Percentiles rank a stretch among this genome's conserved stretches.
phyloP scores from a whole-genome alignment of 2,113 vertebrate species.

The human region GRCh38 chr12:92272501-92273000 shows the following conservation, averaged over 20 bases:
- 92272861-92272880: background rate
- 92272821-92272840: background rate
- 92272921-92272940: background rate
- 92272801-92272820: background rate
- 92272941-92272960: background rate
- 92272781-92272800: background rate
- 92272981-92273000: background rate
- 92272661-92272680: background rate
- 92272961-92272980: background rate
- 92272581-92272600: background rate
- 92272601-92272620: background rate
- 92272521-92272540: background rate
- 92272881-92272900: background rate
- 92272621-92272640: slow-evolving; percentile 39
- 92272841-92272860: background rate
- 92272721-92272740: background rate
- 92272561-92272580: background rate
- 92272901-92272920: background rate
- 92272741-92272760: background rate
- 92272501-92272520: background rate
- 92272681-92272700: background rate
- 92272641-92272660: slow-evolving; percentile 39
- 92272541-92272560: background rate
- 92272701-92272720: background rate
- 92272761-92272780: background rate